Evolutionary conservation across 2,888 invertebrate genomes (phyloP), one percentile per base, ranked within the genome.

Genomic region (Theodoxus fluviatilis): DNA sequence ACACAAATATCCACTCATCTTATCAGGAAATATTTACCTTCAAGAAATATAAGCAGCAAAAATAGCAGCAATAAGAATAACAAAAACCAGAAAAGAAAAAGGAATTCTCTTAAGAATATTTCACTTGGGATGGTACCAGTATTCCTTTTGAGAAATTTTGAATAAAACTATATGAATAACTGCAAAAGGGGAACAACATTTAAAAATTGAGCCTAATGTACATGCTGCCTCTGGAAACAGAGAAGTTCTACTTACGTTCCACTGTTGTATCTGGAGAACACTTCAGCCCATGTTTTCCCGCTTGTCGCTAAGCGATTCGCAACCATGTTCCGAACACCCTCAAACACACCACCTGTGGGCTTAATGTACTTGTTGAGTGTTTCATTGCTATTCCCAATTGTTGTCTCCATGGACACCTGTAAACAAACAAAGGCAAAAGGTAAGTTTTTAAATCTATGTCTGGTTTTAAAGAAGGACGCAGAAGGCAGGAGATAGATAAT

Each of bases 281-380:
- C 87, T 55, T 90, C 89, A 0, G 92, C 91, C 96, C 96, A 96
- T 3, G 91, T 89, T 70, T 90, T 89, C 0, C 93, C 93, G 80
- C 91, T 91, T 7, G 89, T 88, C 0, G 95, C 92, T 67, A 96
- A 88, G 74, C 94, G 91, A 87, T 94, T 96, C 9, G 96, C 93
- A 0, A 94, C 92, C 89, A 94, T 91, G 18, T 93, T 90, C 2
- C 95, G 90, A 0, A 93, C 91, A 67, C 93, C 93, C 72, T 94
- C 90, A 65, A 93, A 90, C 1, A 86, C 83, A 75, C 92, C 63
- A 71, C 90, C 90, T 49, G 89, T 89, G 7, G 92, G 90, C n/a
- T 73, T 75, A 77, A 94, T 90, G 57, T 71, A 70, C 68, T 90
- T 89, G 75, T 91, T 90, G 3, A 93, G 88, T 38, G 90, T 90